Base-by-base conservation (phyloP, 2,797 vertebrate species). In the Sebastes vulpes region DNA sequence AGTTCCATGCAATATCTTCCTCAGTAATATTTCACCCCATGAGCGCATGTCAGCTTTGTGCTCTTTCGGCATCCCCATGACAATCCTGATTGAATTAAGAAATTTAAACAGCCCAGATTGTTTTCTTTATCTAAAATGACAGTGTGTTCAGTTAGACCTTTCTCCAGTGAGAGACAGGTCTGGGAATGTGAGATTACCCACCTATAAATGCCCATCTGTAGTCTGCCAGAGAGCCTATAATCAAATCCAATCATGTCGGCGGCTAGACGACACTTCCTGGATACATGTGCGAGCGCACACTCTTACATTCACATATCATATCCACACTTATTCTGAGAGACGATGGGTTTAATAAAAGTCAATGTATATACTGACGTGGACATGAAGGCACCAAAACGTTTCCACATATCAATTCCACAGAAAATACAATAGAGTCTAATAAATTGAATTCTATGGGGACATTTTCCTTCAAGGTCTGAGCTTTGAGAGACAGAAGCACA, bases 191-290 rank as follows among this genome's bases (percentile, higher is more conserved):
- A 85, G 75, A 82, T 75, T 75, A 59, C 64, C 65, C 20, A 35
- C 48, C 46, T 8, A 52, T 35, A 79, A 72, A 73, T n/a, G 48
- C 42, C 56, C 64, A 50, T 68, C 60, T 75, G 61, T 4, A 38
- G 64, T 25, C 28, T 38, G 57, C 70, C 86, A 64, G 23, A 79
- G 48, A 82, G 42, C 50, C 69, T 72, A 29, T 77, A 83, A 84
- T 84, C 57, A 86, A 54, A 85, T 63, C 53, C 59, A 79, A 59
- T 88, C 66, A 69, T 65, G 53, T 61, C 69, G 29, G 60, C 31
- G 63, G 71, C 48, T 57, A 6, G 60, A 31, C 14, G 66, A 52
- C 65, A 23, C 61, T 16, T 35, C 58, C 32, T 58, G 46, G 70
- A 56, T 32, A 65, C 50, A 46, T 26, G 26, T 21, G 14, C 29